Evolutionary conservation across 2,113 vertebrate genomes (phyloP), one percentile per base, ranked within the genome.

Genomic region (Prochilodus magdalenae): DNA sequence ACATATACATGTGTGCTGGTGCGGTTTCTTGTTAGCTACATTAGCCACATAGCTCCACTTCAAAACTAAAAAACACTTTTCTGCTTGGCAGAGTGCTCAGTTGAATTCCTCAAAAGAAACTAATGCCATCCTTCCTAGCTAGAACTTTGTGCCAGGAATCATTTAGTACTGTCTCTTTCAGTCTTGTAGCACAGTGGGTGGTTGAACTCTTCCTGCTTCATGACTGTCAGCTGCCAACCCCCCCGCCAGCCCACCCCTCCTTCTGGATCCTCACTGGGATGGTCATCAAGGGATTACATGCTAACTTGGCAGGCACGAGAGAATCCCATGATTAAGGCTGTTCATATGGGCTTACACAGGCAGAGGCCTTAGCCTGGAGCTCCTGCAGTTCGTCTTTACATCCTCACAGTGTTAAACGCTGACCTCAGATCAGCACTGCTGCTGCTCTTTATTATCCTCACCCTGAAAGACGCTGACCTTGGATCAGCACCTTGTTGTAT

Each of bases 231-330:
- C 71, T 73, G 20, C 44, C 70, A 65, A 36, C 47, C 59, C 47
- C 20, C 29, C 29, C 57, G 53, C 53, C 53, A 22, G 1, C 14
- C 24, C n/a, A n/a, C 72, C 59, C 27, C 29, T 65, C 59, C 47
- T 82, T 86, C 84, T 92, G 89, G 90, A 86, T 87, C 79, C 26
- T 86, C 65, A 75, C 44, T 14, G 76, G 88, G 84, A 84, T 89
- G 90, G 90, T 90, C 92, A 90, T 91, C 91, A 90, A 91, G 86
- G 76, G 90, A 93, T 93, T 92, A 93, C 91, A 92, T 77, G 80
- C 86, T 86, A 91, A 90, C 90, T 92, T 92, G 91, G 89, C 92
- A 92, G 86, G 85, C 63, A 51, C 84, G 69, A 84, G 87, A 82
- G 89, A 86, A 91, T 89, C 87, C 89, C 90, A 87, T 84, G 87